Evolutionary conservation across 2,888 invertebrate genomes (phyloP).

Genomic region (Tipula vernalis): DNA sequence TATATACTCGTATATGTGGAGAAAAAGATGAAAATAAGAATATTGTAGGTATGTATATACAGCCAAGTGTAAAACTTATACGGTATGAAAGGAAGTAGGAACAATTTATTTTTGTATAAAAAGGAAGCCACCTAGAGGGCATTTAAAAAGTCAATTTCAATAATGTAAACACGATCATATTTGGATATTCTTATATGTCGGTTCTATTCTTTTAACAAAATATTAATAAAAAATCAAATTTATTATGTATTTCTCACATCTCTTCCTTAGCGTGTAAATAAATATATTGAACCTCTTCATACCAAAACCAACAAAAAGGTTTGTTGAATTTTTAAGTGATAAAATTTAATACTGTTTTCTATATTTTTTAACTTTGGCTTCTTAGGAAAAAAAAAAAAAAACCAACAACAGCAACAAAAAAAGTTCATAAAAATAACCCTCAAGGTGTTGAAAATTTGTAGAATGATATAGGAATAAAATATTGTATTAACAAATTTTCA

Average conservation of each 20-base stretch:
- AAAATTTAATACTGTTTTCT: neutral
- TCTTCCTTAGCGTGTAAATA: neutral
- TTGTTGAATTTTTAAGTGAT: constrained; percentile 4
- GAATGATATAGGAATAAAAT: neutral
- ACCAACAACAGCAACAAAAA: too few relatives aligned
- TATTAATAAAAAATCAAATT: neutral
- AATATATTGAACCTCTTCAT: neutral
- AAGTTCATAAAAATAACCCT: neutral
- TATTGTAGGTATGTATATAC: neutral
- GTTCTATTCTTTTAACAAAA: neutral
- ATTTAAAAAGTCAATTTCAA: constrained; percentile 4
- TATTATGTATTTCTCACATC: neutral
- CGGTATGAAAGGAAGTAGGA: neutral
- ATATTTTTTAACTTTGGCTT: neutral
- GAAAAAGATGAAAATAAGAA: neutral
- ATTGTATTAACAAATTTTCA: neutral
- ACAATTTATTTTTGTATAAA: neutral
- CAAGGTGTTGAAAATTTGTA: neutral
- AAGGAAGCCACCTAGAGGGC: constrained; percentile 4
- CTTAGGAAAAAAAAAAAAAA: neutral
- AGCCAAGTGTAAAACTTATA: neutral
- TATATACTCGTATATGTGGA: neutral
- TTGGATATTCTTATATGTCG: neutral
- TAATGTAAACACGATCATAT: constrained; percentile 4
- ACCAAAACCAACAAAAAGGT: neutral